Conservation (phyloP, 2,797 vertebrate genomes). For the Anguilla anguilla region DNA sequence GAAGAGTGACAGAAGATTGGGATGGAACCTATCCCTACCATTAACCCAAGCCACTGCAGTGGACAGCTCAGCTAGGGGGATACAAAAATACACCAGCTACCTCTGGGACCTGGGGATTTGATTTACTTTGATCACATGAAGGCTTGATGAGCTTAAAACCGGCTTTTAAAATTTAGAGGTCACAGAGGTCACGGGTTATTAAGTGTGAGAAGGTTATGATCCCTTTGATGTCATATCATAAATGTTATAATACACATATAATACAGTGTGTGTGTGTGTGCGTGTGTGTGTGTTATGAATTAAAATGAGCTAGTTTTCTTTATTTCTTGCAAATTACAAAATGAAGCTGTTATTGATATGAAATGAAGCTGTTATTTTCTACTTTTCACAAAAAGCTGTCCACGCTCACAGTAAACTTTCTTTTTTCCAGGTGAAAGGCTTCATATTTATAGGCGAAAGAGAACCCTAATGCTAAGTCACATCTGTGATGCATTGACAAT, state of each 20-base stretch:
- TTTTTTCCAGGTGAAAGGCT: neutral
- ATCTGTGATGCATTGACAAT: no score
- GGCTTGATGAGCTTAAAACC: neutral
- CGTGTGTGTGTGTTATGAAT: neutral
- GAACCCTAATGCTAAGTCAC: neutral
- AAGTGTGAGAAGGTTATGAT: neutral
- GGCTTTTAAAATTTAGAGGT: neutral
- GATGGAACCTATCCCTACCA: neutral
- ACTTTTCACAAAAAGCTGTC: neutral
- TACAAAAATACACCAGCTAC: neutral
- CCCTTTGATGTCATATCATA: neutral
- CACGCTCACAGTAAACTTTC: neutral
- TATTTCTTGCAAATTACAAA: neutral
- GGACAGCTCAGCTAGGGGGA: neutral
- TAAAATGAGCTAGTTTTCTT: neutral
- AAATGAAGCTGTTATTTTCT: neutral
- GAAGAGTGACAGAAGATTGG: neutral
- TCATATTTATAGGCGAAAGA: neutral
- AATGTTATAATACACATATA: neutral
- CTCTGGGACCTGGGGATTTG: neutral
- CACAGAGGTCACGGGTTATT: neutral
- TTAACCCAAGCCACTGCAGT: neutral
- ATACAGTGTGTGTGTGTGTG: neutral
- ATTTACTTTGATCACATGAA: neutral
- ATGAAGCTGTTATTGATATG: neutral